Conservation (phyloP, 2,797 vertebrate genomes). For the Leptoclinus maculatus region DNA sequence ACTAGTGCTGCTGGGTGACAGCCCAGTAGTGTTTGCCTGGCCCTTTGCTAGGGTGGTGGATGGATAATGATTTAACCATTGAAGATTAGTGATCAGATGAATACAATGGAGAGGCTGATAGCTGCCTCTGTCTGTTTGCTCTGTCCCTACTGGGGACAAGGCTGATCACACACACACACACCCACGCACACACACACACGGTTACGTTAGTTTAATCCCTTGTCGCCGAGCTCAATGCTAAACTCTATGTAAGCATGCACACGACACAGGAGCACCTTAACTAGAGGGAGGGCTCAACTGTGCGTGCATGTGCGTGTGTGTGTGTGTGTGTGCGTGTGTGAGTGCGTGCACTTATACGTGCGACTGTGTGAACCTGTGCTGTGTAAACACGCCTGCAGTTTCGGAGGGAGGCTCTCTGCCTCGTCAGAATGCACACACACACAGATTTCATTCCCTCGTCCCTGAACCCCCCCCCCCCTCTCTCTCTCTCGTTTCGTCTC, state of each 20-base stretch:
- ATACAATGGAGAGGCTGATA: slow-evolving; percentile 82
- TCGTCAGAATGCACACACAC: slow-evolving; percentile 76
- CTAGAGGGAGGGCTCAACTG: slow-evolving; percentile 20
- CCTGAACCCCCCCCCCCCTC: slow-evolving; percentile 36
- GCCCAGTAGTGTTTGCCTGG: slow-evolving; percentile 77
- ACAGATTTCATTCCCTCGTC: slow-evolving; percentile 72
- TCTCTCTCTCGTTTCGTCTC: slow-evolving; percentile 34
- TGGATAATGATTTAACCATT: slow-evolving; percentile 85
- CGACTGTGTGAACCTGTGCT: slow-evolving; percentile 67
- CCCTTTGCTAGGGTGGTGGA: slow-evolving; percentile 70
- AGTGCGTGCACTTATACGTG: slow-evolving; percentile 10
- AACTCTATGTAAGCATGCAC: slow-evolving; percentile 67
- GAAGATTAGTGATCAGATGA: slow-evolving; percentile 80
- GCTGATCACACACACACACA: slow-evolving; percentile 65
- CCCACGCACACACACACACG: slow-evolving; percentile 27
- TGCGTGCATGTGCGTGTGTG: slow-evolving; percentile 21
- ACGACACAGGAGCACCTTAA: slow-evolving; percentile 55
- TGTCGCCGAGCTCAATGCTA: slow-evolving; percentile 56
- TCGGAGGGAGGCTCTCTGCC: slow-evolving; percentile 57
- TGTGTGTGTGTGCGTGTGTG: slow-evolving; percentile 36
- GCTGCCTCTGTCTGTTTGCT: slow-evolving; percentile 78
- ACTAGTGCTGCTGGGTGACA: slow-evolving; percentile 55
- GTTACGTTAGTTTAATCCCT: slow-evolving; percentile 52
- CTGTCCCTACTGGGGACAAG: slow-evolving; percentile 71
- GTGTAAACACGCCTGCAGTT: slow-evolving; percentile 74